Base-by-base conservation (phyloP, 2,888 invertebrate species). In the Cephus sareptanus region DNA sequence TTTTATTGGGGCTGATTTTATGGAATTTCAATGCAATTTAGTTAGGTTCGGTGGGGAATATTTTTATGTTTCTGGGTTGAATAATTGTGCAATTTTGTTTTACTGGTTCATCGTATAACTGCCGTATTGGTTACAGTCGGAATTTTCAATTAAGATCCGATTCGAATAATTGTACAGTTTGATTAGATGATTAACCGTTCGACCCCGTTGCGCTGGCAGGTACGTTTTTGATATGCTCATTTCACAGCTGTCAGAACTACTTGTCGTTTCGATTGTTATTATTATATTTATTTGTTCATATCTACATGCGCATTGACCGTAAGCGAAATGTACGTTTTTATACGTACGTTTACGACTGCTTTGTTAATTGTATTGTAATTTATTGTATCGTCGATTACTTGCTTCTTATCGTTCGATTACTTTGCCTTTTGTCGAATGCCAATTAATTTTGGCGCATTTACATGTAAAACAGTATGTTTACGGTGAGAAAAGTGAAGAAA, bases 71-170 rank as follows among this genome's bases (percentile, higher is more conserved):
- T 40, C 40, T 40, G 15, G 40, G 23, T 23, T 1, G 15, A 40
- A 40, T 40, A 4, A 15, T 23, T 37, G 12, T 37, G 37, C 37
- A 37, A 37, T 13, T 37, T 13, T 15, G 4, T 40, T 56, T 23
- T 56, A 23, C 6, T 56, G 56, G 1, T 9, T 56, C 23, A 23
- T 56, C 9, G 9, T 56, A 31, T 30, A n/a, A 13, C 12, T 13
- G 30, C 15, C 6, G 12, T 33, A 11, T 71, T 70, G 71, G 31
- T 71, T 34, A 15, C n/a, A 12, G 74, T 23, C 74, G 34, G 80
- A 85, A 86, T 85, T 87, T 86, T 81, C 81, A 87, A 87, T 87
- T 87, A 87, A 86, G 86, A 83, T 85, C 81, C 76, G 81, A 84
- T 83, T 77, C 81, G 84, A 85, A 84, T 84, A 84, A 84, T 84